Percentiles rank a stretch among this genome's conserved stretches.
These are phyloP conservation scores for Hydrolagus affinis DNA, from an alignment of 2,113 vertebrate species.

Conservation along the genomic window DNA sequence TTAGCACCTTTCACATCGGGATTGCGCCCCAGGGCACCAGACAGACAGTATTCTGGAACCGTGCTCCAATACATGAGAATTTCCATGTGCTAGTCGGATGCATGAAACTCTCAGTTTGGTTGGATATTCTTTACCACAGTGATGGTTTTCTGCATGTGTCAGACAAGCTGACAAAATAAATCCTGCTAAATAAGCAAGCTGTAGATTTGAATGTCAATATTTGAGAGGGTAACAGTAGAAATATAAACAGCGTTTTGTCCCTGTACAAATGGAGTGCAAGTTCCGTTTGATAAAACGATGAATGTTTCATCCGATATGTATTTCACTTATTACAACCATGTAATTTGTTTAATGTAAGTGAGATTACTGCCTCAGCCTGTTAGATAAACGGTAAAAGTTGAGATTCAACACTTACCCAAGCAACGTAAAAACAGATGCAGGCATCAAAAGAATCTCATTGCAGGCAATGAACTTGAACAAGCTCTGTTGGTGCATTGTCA, in stretches of 20 bases:
- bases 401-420: constrained; percentile 68
- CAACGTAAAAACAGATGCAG: constrained; percentile 93
- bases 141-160: no score
- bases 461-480: constrained; percentile 96
- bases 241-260: not conserved
- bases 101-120: no score
- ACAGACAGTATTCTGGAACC: no score
- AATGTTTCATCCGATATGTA: not conserved
- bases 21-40: no score
- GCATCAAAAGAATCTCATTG: constrained; percentile 98
- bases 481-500: constrained; percentile 89
- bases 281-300: not conserved
- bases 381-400: not conserved
- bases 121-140: no score
- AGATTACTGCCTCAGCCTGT: not conserved
- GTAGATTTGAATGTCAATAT: not conserved
- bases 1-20: no score
- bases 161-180: no score
- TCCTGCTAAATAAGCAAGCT: not conserved
- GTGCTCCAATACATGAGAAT: no score
- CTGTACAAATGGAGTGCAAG: not conserved
- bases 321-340: not conserved
- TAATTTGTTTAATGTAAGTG: not conserved
- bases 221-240: not conserved
- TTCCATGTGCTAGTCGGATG: no score